Evolutionary conservation across 2,113 vertebrate genomes (phyloP).

Genomic region (Ptilonorhynchus violaceus): DNA sequence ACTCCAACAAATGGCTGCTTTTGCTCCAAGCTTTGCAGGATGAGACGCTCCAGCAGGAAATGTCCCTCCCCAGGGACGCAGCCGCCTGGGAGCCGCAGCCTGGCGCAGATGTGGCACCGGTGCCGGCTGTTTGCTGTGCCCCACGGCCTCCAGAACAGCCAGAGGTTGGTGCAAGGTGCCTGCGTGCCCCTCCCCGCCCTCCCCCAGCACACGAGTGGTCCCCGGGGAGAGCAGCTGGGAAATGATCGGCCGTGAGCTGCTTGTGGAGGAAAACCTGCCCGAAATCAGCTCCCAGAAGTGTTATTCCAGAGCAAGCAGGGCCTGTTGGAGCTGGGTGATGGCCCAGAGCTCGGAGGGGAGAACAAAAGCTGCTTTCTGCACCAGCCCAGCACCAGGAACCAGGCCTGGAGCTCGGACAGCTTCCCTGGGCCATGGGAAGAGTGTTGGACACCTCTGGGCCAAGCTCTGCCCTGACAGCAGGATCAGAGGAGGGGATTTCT

Average conservation of each 20-base stretch:
- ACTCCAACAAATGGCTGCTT: background rate
- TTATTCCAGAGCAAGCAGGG: background rate
- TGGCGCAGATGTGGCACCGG: rapidly evolving
- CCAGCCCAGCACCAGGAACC: background rate
- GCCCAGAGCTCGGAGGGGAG: background rate
- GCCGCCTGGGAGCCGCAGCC: rapidly evolving
- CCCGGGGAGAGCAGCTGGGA: background rate
- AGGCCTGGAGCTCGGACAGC: background rate
- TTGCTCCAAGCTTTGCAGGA: background rate
- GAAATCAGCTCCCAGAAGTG: background rate
- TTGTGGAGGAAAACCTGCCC: background rate
- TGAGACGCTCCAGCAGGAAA: background rate
- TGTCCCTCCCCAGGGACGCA: background rate
- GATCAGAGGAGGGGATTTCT: background rate
- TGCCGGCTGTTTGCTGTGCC: background rate
- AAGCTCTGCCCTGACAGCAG: background rate
- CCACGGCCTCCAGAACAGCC: background rate
- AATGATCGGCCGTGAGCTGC: rapidly evolving
- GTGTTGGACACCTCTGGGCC: background rate
- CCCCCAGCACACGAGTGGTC: background rate
- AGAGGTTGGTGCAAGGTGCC: background rate
- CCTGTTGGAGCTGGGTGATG: background rate
- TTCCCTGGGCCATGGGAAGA: background rate
- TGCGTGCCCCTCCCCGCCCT: rapidly evolving
- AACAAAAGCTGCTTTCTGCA: background rate